Conservation (phyloP, 2,888 invertebrate species). For the Mylabris sibirica region DNA sequence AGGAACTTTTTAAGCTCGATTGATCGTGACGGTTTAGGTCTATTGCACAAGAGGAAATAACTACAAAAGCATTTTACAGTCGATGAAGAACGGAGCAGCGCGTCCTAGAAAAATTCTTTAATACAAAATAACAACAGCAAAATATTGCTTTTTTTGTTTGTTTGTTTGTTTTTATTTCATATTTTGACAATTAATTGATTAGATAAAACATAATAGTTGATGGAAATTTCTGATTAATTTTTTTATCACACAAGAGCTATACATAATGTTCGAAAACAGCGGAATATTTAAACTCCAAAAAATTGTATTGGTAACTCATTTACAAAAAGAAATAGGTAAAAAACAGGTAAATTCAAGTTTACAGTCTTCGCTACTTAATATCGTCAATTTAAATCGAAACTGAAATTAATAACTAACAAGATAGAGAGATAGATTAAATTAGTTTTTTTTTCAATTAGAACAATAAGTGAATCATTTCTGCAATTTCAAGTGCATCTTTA, state of each 20-base stretch:
- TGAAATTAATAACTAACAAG: too few species aligned
- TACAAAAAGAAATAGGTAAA: too few species aligned
- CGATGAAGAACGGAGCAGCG: constrained; percentile 30
- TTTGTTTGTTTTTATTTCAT: constrained; percentile 26
- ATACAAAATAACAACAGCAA: constrained; percentile 23
- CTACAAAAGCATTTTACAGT: constrained; percentile 37
- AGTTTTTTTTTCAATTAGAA: too few species aligned
- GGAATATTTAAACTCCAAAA: neutral
- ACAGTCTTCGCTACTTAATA: too few species aligned
- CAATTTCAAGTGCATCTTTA: too few species aligned
- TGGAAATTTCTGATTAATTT: neutral
- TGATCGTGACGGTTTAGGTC: constrained; percentile 41
- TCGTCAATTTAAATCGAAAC: too few species aligned
- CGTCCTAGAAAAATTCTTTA: constrained; percentile 38
- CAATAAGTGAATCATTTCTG: too few species aligned
- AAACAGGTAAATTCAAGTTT: neutral
- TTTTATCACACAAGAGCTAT: too few species aligned
- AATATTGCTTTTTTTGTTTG: neutral
- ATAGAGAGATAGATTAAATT: too few species aligned
- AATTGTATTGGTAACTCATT: too few species aligned
- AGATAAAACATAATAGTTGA: neutral
- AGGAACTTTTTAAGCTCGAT: constrained; percentile 40
- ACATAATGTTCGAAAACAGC: neutral
- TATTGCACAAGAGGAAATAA: constrained; percentile 40
- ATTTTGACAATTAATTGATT: constrained; percentile 10